These are phyloP conservation scores for Lagopus leucura DNA, from an alignment of 2,113 vertebrate species.

Conservation along the genomic window DNA sequence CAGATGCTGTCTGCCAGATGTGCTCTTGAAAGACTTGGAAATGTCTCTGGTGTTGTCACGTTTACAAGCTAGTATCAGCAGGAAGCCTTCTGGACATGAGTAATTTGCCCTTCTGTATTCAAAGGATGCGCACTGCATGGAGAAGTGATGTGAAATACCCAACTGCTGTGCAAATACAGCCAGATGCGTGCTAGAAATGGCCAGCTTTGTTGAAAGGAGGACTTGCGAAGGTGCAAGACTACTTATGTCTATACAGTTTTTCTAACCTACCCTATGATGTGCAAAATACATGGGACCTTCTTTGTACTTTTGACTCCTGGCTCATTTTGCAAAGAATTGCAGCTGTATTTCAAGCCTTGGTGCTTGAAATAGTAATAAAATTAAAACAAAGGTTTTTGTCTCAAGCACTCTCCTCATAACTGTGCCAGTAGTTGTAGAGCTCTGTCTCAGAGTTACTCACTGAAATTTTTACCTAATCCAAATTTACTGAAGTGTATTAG, in stretches of 20 bases:
- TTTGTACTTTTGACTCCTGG: rapidly evolving
- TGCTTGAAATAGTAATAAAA: neutral
- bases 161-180: neutral
- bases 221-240: neutral
- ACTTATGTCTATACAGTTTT: neutral
- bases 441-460: neutral
- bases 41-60: conserved; percentile 23
- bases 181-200: neutral
- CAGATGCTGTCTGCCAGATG: neutral
- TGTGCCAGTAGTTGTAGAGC: neutral
- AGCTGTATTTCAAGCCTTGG: neutral
- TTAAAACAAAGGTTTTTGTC: neutral
- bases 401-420: neutral
- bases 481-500: neutral
- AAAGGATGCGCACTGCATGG: neutral
- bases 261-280: neutral
- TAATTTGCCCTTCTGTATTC: neutral
- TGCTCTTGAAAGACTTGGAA: neutral
- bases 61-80: neutral
- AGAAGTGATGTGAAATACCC: neutral
- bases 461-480: neutral
- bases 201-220: neutral
- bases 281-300: neutral
- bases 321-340: neutral
- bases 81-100: neutral